Evolutionary conservation across 1,140 invertebrate species (phyloP), one percentile per base, ranked within the genome.

Genomic region (Sweltsa coloradensis): DNA sequence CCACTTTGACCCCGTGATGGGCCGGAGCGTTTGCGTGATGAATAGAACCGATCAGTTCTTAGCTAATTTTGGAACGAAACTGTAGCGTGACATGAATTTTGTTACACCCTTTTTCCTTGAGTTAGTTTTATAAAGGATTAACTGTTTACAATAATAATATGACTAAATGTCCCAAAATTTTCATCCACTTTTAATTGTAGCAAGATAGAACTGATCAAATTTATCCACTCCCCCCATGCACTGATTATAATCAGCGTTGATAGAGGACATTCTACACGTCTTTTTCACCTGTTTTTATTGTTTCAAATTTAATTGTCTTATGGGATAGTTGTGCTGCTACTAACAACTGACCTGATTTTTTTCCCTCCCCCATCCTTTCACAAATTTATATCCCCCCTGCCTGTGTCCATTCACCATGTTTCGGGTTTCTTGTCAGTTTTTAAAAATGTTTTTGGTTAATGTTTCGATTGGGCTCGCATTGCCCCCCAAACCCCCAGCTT

Each of bases 221-320:
- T 40, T 19, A 40, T 56, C 51, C 14, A 56, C 53, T 13, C 51
- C 47, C 6, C 53, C 53, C 53, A 52, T 56, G 41, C 41, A 50
- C 31, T 55, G 41, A 27, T 53, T 54, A 36, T 56, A 56, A 3
- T 52, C 16, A 14, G 37, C 5, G 19, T 29, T 21, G 41, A 23
- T 34, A 41, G 27, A 21, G 51, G 50, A 36, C 41, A 47, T 22
- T 31, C 43, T 23, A 54, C 50, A 34, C 45, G 24, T 51, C 44
- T 14, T 43, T 45, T 49, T 43, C 22, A 26, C 39, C 34, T 36
- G 14, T 25, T 13, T 36, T 23, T 25, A 50, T 31, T 41, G 34
- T 49, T 16, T 26, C 11, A 13, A 21, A 19, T 24, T 41, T 36
- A 22, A 4, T 11, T 14, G 42, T 45, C 13, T 18, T 29, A 34